Evolutionary conservation across 2,113 vertebrate genomes (phyloP).

Genomic region (Cavia porcellus): DNA sequence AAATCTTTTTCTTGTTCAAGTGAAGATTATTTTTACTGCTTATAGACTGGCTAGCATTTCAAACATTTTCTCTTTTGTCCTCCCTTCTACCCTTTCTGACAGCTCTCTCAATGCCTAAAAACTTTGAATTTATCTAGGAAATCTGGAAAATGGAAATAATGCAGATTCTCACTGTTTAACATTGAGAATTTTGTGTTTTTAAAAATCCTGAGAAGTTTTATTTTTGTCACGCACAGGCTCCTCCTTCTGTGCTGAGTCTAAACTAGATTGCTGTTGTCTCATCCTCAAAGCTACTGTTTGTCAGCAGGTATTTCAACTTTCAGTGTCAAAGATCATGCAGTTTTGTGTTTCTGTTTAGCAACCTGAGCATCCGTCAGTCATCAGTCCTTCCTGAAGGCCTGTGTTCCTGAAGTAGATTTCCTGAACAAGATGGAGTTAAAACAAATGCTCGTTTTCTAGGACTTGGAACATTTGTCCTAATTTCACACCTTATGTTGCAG

Average conservation of each 20-base stretch:
- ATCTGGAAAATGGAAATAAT: background rate
- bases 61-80: background rate
- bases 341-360: constrained; percentile 83
- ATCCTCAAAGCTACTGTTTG: background rate
- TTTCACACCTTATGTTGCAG: constrained; percentile 74
- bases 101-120: background rate
- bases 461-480: constrained; percentile 79
- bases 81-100: background rate
- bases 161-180: background rate
- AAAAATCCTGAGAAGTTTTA: background rate
- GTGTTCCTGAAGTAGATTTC: constrained; percentile 78
- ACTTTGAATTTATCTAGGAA: background rate
- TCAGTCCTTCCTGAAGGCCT: constrained; percentile 76
- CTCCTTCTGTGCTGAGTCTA: background rate
- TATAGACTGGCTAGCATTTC: background rate
- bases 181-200: background rate
- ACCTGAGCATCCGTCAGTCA: constrained; percentile 74
- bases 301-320: constrained; percentile 68
- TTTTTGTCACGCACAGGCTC: background rate
- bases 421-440: constrained; percentile 76
- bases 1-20: background rate
- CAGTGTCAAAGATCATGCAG: constrained; percentile 73
- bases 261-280: background rate
- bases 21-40: background rate
- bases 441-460: constrained; percentile 77